These are phyloP conservation scores for Loxodonta africana DNA, from an alignment of 2,113 vertebrate species.

Conservation along the genomic window DNA sequence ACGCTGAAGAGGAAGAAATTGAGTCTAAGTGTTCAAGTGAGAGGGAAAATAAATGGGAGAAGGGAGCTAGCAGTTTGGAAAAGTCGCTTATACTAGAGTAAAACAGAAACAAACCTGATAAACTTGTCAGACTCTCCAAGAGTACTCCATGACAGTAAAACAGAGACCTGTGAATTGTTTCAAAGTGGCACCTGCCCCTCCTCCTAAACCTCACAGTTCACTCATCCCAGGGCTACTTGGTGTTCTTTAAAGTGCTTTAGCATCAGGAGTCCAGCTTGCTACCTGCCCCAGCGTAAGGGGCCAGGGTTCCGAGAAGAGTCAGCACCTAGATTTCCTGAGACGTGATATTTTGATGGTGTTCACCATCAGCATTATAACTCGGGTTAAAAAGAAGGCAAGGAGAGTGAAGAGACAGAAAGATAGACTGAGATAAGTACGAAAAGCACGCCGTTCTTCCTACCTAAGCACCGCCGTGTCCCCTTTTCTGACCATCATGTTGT, in stretches of 20 bases:
- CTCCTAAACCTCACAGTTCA: conserved; percentile 57
- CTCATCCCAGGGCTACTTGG: conserved; percentile 28
- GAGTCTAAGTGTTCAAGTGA: conserved; percentile 43
- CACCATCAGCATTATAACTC: neutral
- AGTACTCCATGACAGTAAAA: conserved; percentile 52
- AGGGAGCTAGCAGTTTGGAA: conserved; percentile 65
- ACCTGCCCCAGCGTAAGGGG: conserved; percentile 8
- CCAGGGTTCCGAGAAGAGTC: neutral
- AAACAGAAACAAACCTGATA: conserved; percentile 55
- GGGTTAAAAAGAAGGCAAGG: neutral
- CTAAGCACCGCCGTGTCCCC: conserved; percentile 98
- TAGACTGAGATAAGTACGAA: conserved; percentile 59
- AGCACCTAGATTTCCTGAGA: conserved; percentile 19
- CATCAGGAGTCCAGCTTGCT: neutral
- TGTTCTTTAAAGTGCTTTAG: conserved; percentile 61
- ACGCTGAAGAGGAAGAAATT: neutral
- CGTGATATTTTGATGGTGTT: neutral
- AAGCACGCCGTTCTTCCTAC: conserved; percentile 88
- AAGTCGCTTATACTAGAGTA: conserved; percentile 67
- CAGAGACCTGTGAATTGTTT: conserved; percentile 70
- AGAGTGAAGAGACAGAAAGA: conserved; percentile 42
- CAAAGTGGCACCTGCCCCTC: conserved; percentile 69
- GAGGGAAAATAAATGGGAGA: conserved; percentile 54
- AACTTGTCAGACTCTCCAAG: conserved; percentile 72
- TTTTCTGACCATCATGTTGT: conserved; percentile 97